Evolutionary conservation across 2,888 invertebrate species (phyloP), one percentile per base, ranked within the genome.

Genomic region (Drosophila infuscata): DNA sequence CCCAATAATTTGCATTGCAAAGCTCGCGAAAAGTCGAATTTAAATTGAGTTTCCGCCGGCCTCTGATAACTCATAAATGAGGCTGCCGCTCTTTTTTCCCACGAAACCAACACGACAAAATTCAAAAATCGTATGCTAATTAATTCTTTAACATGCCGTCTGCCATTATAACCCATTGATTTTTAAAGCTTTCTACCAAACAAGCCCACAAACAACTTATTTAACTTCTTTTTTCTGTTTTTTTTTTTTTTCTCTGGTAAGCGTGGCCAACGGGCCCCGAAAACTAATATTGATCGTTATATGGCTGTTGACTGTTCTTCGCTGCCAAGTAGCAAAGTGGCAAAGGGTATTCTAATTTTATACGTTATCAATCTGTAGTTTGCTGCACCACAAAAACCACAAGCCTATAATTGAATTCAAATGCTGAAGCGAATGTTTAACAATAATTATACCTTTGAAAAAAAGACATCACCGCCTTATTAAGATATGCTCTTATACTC

Each of bases 191-290:
- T 88, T 89, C 88, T 81, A 76, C 70, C 66, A 79, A 82, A 89
- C 79, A 76, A 87, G 82, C 89, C 77, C 72, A 75, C 70, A 67
- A 79, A 87, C 87, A 87, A 81, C 89, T 87, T 87, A 86, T 73
- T 86, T 83, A 83, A 61, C 56, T 29, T 25, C 38, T 15, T 8
- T 1, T 35, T 20, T 35, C 25, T 25, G 25, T 5, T 12, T 29
- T 20, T 35, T 35, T 25, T 36, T 5, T 12, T 29, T 15, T 17
- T 36, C n/a, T n/a, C n/a, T 54, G 12, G 9, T n/a, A 38, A 11
- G 46, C 46, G 70, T 81, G 69, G 69, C 73, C 67, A 60, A 43
- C 60, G 51, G 51, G 49, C 69, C 43, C 43, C 48, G 52, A 57
- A 62, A 57, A 20, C 46, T 43, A 49, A 74, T 74, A 58, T 67